A percentile compares a stretch with the other conserved stretches of the same genome.
Evolutionary conservation across 2,113 vertebrate species (phyloP).

Genomic region (Pleuronectes platessa): DNA sequence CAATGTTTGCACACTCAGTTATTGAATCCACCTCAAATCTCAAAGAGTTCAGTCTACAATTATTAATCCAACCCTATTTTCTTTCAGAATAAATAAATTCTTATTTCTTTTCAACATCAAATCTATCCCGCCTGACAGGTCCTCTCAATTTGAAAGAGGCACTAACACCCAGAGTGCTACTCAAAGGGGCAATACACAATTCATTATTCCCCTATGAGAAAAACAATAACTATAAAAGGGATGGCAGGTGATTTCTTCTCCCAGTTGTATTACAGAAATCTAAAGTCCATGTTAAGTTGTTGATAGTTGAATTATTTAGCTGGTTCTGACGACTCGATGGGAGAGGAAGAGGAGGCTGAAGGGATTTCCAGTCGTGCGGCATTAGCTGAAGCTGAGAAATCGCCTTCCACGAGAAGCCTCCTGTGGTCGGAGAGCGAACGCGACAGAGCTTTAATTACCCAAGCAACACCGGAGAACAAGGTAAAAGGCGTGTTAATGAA

Average conservation of each 20-base stretch:
- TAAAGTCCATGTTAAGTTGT: slow-evolving; percentile 11
- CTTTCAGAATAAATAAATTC: neutral
- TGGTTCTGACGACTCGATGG: slow-evolving; percentile 4
- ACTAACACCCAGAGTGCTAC: slow-evolving; percentile 43
- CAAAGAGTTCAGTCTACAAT: slow-evolving; percentile 35
- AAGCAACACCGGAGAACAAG: slow-evolving; percentile 74
- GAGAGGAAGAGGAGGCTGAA: slow-evolving; percentile 22
- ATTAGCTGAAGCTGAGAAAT: slow-evolving; percentile 35
- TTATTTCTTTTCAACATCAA: slow-evolving; percentile 18
- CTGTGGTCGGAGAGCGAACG: slow-evolving; percentile 55
- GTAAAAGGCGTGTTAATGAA: slow-evolving; percentile 82
- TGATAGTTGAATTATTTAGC: neutral
- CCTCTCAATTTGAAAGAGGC: slow-evolving; percentile 8
- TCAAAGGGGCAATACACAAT: slow-evolving; percentile 27
- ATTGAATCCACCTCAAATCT: slow-evolving; percentile 24
- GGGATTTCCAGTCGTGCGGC: slow-evolving; percentile 41
- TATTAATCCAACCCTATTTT: slow-evolving; percentile 1
- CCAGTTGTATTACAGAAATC: slow-evolving; percentile 2
- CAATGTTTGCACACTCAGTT: slow-evolving; percentile 30
- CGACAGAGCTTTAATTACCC: slow-evolving; percentile 76
- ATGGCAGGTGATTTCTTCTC: slow-evolving; percentile 23
- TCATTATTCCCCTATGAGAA: slow-evolving; percentile 37
- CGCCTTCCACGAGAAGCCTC: slow-evolving; percentile 56
- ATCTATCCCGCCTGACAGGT: slow-evolving; percentile 15
- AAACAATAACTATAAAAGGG: slow-evolving; percentile 24